A percentile compares a stretch with the other conserved stretches of the same genome.
These are phyloP conservation scores for Eilema griseolum DNA, from an alignment of 2,888 invertebrate species.

Conservation along the genomic window DNA sequence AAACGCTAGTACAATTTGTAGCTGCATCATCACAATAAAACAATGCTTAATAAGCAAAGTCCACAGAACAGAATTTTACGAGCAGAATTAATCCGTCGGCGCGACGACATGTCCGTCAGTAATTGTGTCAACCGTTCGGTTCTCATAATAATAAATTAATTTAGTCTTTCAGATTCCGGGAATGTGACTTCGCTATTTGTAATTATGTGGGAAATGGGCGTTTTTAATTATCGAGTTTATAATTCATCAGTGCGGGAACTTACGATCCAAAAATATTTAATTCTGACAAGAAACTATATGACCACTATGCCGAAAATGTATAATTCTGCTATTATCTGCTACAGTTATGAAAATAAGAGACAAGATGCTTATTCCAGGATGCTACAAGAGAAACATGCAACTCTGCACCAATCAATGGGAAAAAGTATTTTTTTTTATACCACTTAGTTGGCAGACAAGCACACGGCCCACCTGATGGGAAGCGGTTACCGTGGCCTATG, in stretches of 20 bases:
- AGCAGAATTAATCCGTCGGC: constrained; percentile 70
- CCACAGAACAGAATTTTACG: constrained; percentile 69
- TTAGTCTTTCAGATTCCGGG: constrained; percentile 43
- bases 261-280: no score
- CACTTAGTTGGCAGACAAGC: no score
- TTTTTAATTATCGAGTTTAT: neutral
- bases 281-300: no score
- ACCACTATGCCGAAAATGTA: no score
- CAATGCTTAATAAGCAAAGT: constrained; percentile 56
- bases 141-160: constrained; percentile 67
- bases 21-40: constrained; percentile 34
- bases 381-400: no score
- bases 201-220: constrained; percentile 7
- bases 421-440: no score
- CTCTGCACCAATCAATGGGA: no score
- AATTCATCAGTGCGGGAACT: neutral
- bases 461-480: neutral
- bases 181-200: constrained; percentile 24
- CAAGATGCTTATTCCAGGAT: no score
- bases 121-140: constrained; percentile 70
- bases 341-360: no score
- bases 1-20: constrained; percentile 28
- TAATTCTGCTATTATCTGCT: no score
- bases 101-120: constrained; percentile 58
- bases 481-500: no score